phyloP scores from a whole-genome alignment of 2,797 vertebrate species.

The Ispidina lecontei region DNA sequence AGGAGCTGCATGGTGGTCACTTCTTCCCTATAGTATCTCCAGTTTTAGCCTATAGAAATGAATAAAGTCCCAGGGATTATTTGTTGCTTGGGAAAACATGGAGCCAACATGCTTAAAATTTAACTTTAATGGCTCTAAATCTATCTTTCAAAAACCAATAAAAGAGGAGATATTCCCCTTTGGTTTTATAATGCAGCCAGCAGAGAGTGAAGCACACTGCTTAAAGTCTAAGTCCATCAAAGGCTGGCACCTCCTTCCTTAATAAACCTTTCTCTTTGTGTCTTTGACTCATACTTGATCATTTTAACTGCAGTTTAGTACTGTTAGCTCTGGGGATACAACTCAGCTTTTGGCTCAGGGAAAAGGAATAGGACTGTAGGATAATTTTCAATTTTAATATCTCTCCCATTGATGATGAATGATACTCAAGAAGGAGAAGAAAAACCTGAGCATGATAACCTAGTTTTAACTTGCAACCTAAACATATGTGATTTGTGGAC shows the following conservation, averaged over 20 bases:
- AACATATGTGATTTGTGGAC: slow-evolving; percentile 29
- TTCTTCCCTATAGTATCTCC: neutral
- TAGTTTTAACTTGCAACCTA: slow-evolving; percentile 61
- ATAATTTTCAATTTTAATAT: slow-evolving; percentile 48
- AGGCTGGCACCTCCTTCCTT: slow-evolving; percentile 17
- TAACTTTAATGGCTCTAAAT: neutral
- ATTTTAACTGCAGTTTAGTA: slow-evolving; percentile 36
- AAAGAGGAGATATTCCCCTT: slow-evolving; percentile 11
- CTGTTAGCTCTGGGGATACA: slow-evolving; percentile 36
- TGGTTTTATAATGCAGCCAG: neutral
- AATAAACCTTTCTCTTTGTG: slow-evolving; percentile 48
- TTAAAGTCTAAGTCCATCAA: slow-evolving; percentile 28
- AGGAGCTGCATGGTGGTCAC: neutral
- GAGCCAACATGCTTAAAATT: neutral
- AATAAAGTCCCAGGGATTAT: neutral
- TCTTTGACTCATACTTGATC: slow-evolving; percentile 44
- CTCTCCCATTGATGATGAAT: slow-evolving; percentile 54
- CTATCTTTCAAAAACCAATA: neutral
- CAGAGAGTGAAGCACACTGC: neutral
- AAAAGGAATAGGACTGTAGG: slow-evolving; percentile 5
- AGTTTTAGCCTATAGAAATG: neutral
- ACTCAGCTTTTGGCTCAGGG: slow-evolving; percentile 42
- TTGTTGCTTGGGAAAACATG: neutral
- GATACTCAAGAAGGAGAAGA: slow-evolving; percentile 54
- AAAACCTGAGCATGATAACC: slow-evolving; percentile 33